Base-by-base conservation (phyloP, 2,797 vertebrate species). In the Cirrhinus molitorella region DNA sequence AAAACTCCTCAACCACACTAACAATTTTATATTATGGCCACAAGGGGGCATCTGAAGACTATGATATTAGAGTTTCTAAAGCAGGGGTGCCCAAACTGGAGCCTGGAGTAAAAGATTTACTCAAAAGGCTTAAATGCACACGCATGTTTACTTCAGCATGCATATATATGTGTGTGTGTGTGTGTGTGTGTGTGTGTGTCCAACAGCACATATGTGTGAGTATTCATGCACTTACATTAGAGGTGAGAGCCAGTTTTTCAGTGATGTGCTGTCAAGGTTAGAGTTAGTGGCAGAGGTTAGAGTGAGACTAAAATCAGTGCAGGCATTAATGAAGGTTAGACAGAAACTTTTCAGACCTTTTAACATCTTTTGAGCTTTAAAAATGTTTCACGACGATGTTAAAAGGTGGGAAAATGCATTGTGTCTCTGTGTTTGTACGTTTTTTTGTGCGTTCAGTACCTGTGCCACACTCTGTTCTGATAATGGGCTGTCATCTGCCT, bases 391-490 rank as follows among this genome's bases (percentile, higher is more conserved):
- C 40, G 40, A 28, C 31, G 14, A 73, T 31, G n/a, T 59, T 75
- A 59, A 59, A 40, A 61, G n/a, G 28, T n/a, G 28, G 47, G 6
- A 53, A 49, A 31, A 21, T 72, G 70, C n/a, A n/a, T n/a, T n/a
- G n/a, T n/a, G n/a, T n/a, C n/a, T n/a, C n/a, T n/a, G n/a, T n/a
- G n/a, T n/a, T n/a, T n/a, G n/a, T n/a, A n/a, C n/a, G n/a, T n/a
- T n/a, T n/a, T n/a, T n/a, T n/a, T n/a, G 10, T 19, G 1, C n/a
- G 34, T 19, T 49, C 70, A 80, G 92, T 93, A 97, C 96, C 95
- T 96, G 96, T 72, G 94, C 92, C 83, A 97, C 94, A 28, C 95
- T 96, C 85, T 97, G 96, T 85, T 97, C 96, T 55, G 95, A 95
- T 88, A 97, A 86, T 51, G 95, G 85, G 81, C 89, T 93, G 47